Evolutionary conservation across 2,113 vertebrate species (phyloP), one percentile per base, ranked within the genome.

Genomic region (Phalacrocorax carbo): DNA sequence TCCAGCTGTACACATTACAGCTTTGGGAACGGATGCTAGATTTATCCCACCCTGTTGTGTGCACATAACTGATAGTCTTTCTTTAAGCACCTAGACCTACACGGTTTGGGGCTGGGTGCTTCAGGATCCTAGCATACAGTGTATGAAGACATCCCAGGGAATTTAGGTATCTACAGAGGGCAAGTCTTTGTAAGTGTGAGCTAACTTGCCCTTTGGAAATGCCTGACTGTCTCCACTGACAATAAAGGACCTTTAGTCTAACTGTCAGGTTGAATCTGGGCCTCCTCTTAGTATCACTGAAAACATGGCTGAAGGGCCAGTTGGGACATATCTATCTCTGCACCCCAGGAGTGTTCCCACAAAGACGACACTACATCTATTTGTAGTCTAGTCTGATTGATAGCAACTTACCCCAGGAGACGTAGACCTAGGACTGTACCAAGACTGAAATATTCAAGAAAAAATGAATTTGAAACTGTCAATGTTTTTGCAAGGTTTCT

Each of bases 41-140:
- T 60, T 79, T 52, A 81, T 72, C 29, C 26, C 42, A 91, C 4
- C 7, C 32, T 25, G 17, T 36, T 25, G 12, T 10, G 44, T 77
- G 14, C 34, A 32, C 5, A 12, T 17, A 65, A 38, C 5, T 27
- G 16, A 46, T 62, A n/a, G 0, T 0, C 7, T 86, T 64, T 34
- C 52, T 79, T 90, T 86, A 60, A 40, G 26, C 15, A 46, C 5
- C 22, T 29, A n/a, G 13, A 25, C 17, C 19, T 64, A 46, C 7
- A 29, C 40, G 21, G 26, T 38, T 55, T 5, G 2, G 6, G 13
- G 3, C 18, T 68, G 72, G 18, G 15, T 62, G 18, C 32, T n/a
- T 86, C 22, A 44, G 0, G 1, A 82, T 75, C 36, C 12, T 30
- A 57, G 4, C 1, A 1, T 18, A 66, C 1, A 23, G 4, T 11